Evolutionary conservation across 2,113 vertebrate genomes (phyloP), one percentile per base, ranked within the genome.

Genomic region (Thalassoma bifasciatum): DNA sequence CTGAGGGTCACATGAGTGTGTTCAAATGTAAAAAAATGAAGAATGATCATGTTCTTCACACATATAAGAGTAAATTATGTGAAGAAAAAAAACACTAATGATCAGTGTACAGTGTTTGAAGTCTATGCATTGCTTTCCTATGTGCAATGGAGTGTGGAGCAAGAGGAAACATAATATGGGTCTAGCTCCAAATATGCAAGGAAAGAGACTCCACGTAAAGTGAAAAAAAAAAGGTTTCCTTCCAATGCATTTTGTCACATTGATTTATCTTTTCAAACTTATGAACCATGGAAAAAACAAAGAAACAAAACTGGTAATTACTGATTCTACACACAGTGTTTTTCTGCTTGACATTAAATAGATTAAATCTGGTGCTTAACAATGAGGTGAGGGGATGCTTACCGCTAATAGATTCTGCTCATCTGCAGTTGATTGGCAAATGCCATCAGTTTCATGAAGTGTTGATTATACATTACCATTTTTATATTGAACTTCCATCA

Each of bases 381-480:
- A 81, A 38, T 51, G 67, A 71, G 60, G 26, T 61, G 66, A 72
- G 44, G 60, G 66, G 59, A 78, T 46, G 23, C 78, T 79, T 68
- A 57, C 47, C 73, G 81, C 47, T 77, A 83, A 86, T 73, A 58
- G 42, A 67, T 74, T 85, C 69, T 47, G 23, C 59, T 77, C 62
- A 67, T 84, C 71, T 70, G 70, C 66, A 70, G 46, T 88, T 92
- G 92, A 94, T 94, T 91, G 92, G 88, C 85, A 86, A 89, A 74
- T 50, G 58, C 53, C 69, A 75, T 79, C 67, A 76, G 51, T 74
- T 54, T 64, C 62, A 61, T 37, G 60, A 74, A 92, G 92, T 89
- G 90, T 86, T 90, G 90, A 93, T 95, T 94, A 83, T 82, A 89
- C 83, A 88, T 86, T 83, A 82, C 69, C 81, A 82, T 88, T 92